Evolutionary conservation across 2,888 invertebrate genomes (phyloP).

Genomic region (Halictus quadricinctus): DNA sequence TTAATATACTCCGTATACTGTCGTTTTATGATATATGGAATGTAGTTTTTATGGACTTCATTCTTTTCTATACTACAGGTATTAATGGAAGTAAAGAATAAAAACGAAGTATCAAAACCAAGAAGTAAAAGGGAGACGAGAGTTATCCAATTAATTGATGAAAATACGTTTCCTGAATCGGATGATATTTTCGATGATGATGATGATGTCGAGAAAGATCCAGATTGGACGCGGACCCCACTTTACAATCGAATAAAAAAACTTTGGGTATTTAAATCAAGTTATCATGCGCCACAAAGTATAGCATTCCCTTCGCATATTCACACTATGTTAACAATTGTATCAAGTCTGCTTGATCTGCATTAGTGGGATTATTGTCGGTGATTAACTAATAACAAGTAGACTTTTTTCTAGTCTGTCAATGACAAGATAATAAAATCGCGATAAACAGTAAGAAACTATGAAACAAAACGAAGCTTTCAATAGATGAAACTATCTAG

Average conservation of each 20-base stretch:
- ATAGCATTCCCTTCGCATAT: background rate
- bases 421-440: background rate
- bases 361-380: too few relatives aligned
- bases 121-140: background rate
- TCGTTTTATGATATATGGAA: background rate
- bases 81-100: constrained; percentile 21
- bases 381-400: background rate
- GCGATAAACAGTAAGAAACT: background rate
- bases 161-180: constrained; percentile 35
- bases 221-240: constrained; percentile 89
- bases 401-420: background rate
- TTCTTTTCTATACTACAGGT: constrained; percentile 23
- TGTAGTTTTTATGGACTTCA: background rate
- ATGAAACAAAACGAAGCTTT: background rate
- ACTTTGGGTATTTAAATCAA: constrained; percentile 69
- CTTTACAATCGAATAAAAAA: constrained; percentile 83
- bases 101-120: constrained; percentile 1
- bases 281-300: background rate
- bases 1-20: constrained; percentile 6
- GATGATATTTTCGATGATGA: constrained; percentile 78
- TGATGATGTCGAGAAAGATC: constrained; percentile 83
- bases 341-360: background rate
- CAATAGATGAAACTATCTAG: background rate
- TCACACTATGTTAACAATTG: background rate
- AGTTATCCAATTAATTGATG: constrained; percentile 6